These are phyloP conservation scores for Nudaria mundana DNA, from an alignment of 2,888 invertebrate genomes.

Conservation along the genomic window DNA sequence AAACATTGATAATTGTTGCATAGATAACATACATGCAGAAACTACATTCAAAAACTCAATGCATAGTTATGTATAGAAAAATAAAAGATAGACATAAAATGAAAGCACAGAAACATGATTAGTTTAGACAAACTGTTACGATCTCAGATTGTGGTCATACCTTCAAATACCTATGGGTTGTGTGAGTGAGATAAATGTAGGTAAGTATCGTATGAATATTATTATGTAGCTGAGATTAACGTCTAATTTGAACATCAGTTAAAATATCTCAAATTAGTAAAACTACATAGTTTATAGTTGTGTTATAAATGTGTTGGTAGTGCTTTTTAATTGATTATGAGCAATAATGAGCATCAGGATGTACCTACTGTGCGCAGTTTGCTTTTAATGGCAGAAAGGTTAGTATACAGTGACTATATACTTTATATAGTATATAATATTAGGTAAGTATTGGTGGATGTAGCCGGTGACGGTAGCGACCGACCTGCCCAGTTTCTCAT, in stretches of 20 bases:
- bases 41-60: conserved; percentile 21
- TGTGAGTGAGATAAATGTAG: too few relatives aligned
- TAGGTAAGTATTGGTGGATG: conserved; percentile 10
- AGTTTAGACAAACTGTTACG: conserved; percentile 3
- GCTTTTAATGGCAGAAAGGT: conserved; percentile 23
- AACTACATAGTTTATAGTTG: too few relatives aligned
- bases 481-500: conserved; percentile 96
- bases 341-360: conserved; percentile 5
- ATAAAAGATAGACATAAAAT: background rate
- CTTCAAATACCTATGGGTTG: too few relatives aligned
- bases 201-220: too few relatives aligned
- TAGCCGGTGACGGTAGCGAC: conserved; percentile 42
- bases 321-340: conserved; percentile 9
- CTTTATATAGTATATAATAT: conserved; percentile 17
- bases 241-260: too few relatives aligned
- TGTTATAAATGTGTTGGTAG: conserved; percentile 5
- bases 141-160: background rate
- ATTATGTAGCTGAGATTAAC: background rate
- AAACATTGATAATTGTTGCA: background rate
- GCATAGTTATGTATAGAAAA: conserved; percentile 8
- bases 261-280: too few relatives aligned
- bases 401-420: conserved; percentile 32
- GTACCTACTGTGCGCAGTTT: conserved; percentile 18
- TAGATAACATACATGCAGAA: conserved; percentile 12
- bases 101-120: background rate